A percentile compares a stretch with the other conserved stretches of the same genome.
These are phyloP conservation scores for Bhutanitis thaidina DNA, from an alignment of 2,888 invertebrate species.

Conservation along the genomic window DNA sequence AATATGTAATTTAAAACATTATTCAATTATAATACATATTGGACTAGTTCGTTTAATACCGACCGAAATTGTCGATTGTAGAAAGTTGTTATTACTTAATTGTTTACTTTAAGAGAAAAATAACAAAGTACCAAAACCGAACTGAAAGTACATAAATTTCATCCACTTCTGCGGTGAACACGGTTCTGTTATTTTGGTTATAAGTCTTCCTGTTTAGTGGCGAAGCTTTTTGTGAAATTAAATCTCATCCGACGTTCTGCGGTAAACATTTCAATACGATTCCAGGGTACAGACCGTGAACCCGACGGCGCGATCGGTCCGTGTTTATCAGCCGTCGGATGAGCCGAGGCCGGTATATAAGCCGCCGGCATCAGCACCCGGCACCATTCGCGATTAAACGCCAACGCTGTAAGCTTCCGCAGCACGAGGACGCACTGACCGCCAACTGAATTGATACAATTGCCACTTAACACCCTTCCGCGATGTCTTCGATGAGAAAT, in stretches of 20 bases:
- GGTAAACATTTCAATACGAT: conserved; percentile 32
- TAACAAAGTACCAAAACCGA: too few species aligned
- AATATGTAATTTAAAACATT: too few species aligned
- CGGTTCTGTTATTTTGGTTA: not conserved
- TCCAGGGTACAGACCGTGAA: conserved; percentile 75
- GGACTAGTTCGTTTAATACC: too few species aligned
- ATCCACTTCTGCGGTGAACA: too few species aligned
- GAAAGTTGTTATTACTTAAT: too few species aligned
- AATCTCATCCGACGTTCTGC: conserved; percentile 24
- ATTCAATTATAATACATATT: too few species aligned
- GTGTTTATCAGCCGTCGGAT: conserved; percentile 64
- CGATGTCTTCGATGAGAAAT: conserved; percentile 54
- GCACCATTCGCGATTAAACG: conserved; percentile 72
- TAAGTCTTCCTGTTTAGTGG: not conserved
- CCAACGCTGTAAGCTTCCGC: conserved; percentile 66
- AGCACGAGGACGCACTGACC: conserved; percentile 63
- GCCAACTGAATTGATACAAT: conserved; percentile 68
- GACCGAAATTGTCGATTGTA: too few species aligned
- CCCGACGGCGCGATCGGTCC: conserved; percentile 44
- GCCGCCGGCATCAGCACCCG: conserved; percentile 59
- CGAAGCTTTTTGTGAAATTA: not conserved
- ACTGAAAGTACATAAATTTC: too few species aligned
- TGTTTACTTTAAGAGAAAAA: too few species aligned
- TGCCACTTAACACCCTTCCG: conserved; percentile 63
- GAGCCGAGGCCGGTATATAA: conserved; percentile 78